These are phyloP conservation scores for Nomada flava DNA, from an alignment of 2,888 invertebrate genomes.

Conservation along the genomic window DNA sequence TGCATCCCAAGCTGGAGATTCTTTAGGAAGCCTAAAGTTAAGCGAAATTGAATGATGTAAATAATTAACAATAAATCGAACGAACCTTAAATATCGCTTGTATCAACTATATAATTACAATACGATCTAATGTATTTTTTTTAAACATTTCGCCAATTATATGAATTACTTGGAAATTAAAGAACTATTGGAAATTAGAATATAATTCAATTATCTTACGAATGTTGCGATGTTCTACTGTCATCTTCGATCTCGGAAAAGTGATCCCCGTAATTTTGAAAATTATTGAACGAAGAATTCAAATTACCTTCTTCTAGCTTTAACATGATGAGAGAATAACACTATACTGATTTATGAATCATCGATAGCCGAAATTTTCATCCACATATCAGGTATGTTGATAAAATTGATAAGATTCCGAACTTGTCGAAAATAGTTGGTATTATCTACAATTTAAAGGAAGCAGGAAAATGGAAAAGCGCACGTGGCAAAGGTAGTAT, in stretches of 20 bases:
- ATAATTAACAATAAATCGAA: not conserved
- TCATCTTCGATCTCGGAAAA: slow-evolving; percentile 52
- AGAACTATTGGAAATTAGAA: not conserved
- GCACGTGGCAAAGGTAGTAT: not conserved
- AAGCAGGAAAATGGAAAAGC: not conserved
- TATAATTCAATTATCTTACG: slow-evolving; percentile 28
- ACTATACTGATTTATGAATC: slow-evolving; percentile 9
- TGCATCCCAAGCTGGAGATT: slow-evolving; percentile 90
- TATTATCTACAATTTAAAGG: slow-evolving; percentile 18
- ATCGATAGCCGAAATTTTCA: slow-evolving; percentile 42
- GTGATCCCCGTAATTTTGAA: slow-evolving; percentile 42
- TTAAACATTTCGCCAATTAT: not conserved
- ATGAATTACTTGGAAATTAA: not conserved
- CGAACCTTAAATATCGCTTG: not conserved
- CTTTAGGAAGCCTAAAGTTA: slow-evolving; percentile 67
- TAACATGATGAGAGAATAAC: slow-evolving; percentile 27
- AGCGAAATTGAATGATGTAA: not conserved
- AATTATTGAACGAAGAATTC: slow-evolving; percentile 29
- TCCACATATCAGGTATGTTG: slow-evolving; percentile 24
- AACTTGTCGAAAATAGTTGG: slow-evolving; percentile 26
- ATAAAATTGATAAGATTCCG: slow-evolving; percentile 56
- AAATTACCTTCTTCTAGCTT: slow-evolving; percentile 6
- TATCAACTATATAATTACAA: not conserved
- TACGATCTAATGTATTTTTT: not conserved
- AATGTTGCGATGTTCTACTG: slow-evolving; percentile 38